Percentiles rank a stretch among this genome's conserved stretches.
phyloP scores from a whole-genome alignment of 92 coral and sea anemone genomes.

The Desmophyllum pertusum region DNA sequence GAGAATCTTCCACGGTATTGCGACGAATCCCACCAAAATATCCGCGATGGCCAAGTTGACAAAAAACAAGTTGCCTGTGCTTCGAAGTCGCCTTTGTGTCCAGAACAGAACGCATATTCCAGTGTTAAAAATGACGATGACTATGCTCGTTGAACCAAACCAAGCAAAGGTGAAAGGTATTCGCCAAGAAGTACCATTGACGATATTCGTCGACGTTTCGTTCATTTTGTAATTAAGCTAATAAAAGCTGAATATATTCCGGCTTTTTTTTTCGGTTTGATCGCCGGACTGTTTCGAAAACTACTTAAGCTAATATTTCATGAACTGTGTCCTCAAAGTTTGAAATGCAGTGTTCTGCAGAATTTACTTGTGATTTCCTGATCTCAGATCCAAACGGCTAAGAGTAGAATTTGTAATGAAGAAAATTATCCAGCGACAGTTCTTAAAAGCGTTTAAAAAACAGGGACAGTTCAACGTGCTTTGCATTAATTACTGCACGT shows the following conservation, averaged over 20 bases:
- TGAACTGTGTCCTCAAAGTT: neutral
- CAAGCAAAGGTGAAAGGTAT: constrained; percentile 5
- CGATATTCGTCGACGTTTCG: neutral
- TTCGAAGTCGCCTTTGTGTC: constrained; percentile 39
- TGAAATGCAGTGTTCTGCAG: neutral
- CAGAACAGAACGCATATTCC: constrained; percentile 34
- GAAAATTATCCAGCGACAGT: neutral
- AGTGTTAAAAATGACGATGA: constrained; percentile 24
- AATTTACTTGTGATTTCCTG: neutral
- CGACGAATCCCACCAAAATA: constrained; percentile 50
- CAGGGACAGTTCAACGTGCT: neutral
- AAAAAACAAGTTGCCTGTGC: constrained; percentile 34
- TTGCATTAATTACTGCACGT: constrained; percentile 22
- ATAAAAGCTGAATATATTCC: too few species aligned
- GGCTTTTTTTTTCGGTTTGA: neutral
- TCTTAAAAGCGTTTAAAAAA: neutral
- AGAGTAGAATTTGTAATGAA: neutral
- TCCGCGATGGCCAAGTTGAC: constrained; percentile 46
- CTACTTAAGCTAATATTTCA: neutral
- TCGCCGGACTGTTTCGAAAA: neutral
- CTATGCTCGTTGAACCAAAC: constrained; percentile 22
- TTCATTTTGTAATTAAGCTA: constrained; percentile 3
- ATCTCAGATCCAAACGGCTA: neutral
- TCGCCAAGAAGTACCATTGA: constrained; percentile 5
- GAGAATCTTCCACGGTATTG: constrained; percentile 54